phyloP scores from a whole-genome alignment of 2,888 invertebrate genomes.

The Himalopsyche japonica region DNA sequence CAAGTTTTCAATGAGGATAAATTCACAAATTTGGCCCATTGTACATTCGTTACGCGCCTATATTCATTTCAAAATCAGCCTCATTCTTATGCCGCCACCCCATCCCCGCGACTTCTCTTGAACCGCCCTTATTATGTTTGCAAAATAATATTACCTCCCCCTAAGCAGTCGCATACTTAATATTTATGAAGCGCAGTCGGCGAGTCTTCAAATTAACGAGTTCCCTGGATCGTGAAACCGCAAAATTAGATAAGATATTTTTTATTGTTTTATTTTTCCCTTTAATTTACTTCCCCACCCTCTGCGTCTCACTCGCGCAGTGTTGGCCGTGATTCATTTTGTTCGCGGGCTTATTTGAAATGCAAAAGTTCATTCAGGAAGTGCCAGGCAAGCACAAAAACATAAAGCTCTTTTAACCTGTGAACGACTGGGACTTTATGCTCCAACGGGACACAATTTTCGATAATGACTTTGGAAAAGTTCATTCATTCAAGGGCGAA shows the following conservation, averaged over 20 bases:
- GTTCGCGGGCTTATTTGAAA: constrained; percentile 35
- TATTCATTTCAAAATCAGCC: constrained; percentile 27
- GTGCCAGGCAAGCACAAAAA: constrained; percentile 32
- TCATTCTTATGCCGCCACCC: constrained; percentile 13
- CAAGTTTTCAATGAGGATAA: not conserved
- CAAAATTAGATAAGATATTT: constrained; percentile 41
- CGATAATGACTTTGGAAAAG: not conserved
- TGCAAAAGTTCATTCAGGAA: constrained; percentile 40
- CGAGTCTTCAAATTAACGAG: constrained; percentile 40
- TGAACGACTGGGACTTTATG: not conserved
- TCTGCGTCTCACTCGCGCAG: not conserved
- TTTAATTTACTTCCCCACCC: constrained; percentile 21
- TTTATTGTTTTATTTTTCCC: constrained; percentile 39
- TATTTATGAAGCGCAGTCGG: constrained; percentile 40
- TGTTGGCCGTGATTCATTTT: constrained; percentile 9
- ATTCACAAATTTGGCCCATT: constrained; percentile 21
- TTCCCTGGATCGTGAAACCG: constrained; percentile 39
- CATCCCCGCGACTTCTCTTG: not conserved
- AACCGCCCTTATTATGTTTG: constrained; percentile 15
- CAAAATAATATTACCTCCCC: constrained; percentile 8
- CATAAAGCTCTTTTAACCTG: constrained; percentile 32
- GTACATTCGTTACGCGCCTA: constrained; percentile 27
- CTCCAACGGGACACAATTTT: not conserved
- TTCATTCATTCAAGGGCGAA: not conserved
- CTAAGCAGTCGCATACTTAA: constrained; percentile 21